Percentiles rank a stretch among this genome's conserved stretches.
Evolutionary conservation across 2,888 invertebrate species (phyloP).

Genomic region (Dynastes tityus): DNA sequence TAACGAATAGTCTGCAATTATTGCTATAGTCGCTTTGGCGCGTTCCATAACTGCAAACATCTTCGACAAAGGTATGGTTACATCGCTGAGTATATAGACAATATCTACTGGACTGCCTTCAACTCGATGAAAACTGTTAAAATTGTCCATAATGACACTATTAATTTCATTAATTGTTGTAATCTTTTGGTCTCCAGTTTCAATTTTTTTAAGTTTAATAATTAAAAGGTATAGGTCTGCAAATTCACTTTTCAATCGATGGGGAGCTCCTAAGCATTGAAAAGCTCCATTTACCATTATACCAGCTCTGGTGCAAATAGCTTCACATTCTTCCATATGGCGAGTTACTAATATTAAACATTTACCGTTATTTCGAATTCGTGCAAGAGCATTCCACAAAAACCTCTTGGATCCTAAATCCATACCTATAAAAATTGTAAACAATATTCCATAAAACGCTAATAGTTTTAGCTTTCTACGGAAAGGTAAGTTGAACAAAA

Average conservation of each 20-base stretch:
- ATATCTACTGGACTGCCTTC: slow-evolving; percentile 82
- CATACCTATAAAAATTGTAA: slow-evolving; percentile 75
- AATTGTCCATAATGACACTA: slow-evolving; percentile 62
- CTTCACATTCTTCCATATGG: slow-evolving; percentile 92
- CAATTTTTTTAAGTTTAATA: slow-evolving; percentile 81
- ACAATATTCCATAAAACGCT: slow-evolving; percentile 79
- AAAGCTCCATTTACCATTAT: slow-evolving; percentile 91
- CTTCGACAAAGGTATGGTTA: slow-evolving; percentile 78
- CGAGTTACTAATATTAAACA: slow-evolving; percentile 88
- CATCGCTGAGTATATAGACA: slow-evolving; percentile 79
- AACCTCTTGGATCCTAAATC: slow-evolving; percentile 86
- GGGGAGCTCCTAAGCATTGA: slow-evolving; percentile 85
- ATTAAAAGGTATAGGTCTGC: slow-evolving; percentile 73
- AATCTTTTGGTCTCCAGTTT: slow-evolving; percentile 79
- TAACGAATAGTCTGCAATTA: slow-evolving; percentile 83
- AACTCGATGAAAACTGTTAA: slow-evolving; percentile 62
- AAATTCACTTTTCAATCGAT: slow-evolving; percentile 87
- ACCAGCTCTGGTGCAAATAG: slow-evolving; percentile 85
- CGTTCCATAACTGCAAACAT: slow-evolving; percentile 85
- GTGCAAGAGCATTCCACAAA: slow-evolving; percentile 84
- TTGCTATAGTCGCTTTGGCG: slow-evolving; percentile 68
- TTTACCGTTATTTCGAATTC: slow-evolving; percentile 80
- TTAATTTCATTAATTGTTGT: slow-evolving; percentile 71
- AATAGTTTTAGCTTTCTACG: neutral
- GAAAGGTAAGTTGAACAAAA: neutral